Evolutionary conservation across 2,888 invertebrate species (phyloP), one percentile per base, ranked within the genome.

Genomic region (Xanthia icteritia): DNA sequence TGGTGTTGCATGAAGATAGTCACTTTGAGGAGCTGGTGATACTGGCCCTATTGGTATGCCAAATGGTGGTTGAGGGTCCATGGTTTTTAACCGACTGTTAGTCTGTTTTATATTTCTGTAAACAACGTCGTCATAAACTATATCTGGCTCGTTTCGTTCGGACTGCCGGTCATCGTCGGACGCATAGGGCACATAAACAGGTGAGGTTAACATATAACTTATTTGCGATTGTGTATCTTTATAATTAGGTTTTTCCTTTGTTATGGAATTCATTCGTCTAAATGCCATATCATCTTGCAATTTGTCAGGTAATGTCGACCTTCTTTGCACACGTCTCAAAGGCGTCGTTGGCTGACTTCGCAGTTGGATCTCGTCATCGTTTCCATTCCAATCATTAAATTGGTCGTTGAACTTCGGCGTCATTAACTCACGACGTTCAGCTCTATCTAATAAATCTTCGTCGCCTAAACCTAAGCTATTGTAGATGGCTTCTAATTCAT

Each of bases 401-500:
- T 94, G 93, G 83, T 96, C 95, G 89, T 94, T 95, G 87, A 94
- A 94, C 92, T 96, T 96, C 61, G 96, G 96, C 68, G 96, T 97
- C 95, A 97, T 97, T 89, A 97, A 94, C 94, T 97, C 98, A 78
- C 98, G 96, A 79, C 98, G 97, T 93, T 98, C 98, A 20, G 98
- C 98, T 90, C 98, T 97, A 91, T 98, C 98, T 72, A 98, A 93
- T 77, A 98, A 96, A 94, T 98, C 98, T 92, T 98, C 98, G 91
- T 99, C 99, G 0, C 98, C 98, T 71, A 99, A 96, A n/a, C 98
- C 98, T 76, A 99, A 97, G 89, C 98, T 99, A 89, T 98, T 98
- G 92, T 98, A 98, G 91, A 99, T 99, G n/a, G 98, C 98, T 96
- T 99, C 99, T 75, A 99, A 94, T 94, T 99, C 99, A 89, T 98